These are phyloP conservation scores for Mythimna vitellina DNA, from an alignment of 2,888 invertebrate genomes.

Conservation along the genomic window DNA sequence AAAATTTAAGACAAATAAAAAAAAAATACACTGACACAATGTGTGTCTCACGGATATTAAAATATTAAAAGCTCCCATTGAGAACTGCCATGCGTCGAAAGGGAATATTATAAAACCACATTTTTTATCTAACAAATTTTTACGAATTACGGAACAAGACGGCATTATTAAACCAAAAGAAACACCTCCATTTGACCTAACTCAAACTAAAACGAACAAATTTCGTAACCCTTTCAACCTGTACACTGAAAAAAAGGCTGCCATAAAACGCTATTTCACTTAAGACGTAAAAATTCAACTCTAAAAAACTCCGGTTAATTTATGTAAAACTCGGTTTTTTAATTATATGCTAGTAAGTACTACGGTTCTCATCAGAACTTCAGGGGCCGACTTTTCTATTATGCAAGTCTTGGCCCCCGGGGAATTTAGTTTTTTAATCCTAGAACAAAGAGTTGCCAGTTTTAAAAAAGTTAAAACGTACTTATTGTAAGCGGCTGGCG, in stretches of 20 bases:
- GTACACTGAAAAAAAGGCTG: constrained; percentile 14
- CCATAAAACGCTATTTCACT: constrained; percentile 38
- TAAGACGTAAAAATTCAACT: constrained; percentile 37
- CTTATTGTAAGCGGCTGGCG: constrained; percentile 33
- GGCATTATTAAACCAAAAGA: neutral
- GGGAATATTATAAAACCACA: no score
- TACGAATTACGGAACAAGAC: no score
- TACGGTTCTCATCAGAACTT: constrained; percentile 76
- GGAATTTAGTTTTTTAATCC: constrained; percentile 76
- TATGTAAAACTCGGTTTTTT: constrained; percentile 58
- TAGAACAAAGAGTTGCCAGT: constrained; percentile 68
- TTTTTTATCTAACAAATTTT: no score
- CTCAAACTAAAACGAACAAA: constrained; percentile 1
- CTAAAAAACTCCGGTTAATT: constrained; percentile 52
- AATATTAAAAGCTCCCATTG: no score
- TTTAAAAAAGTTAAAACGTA: constrained; percentile 48
- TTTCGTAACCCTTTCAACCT: neutral
- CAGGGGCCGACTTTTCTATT: constrained; percentile 69
- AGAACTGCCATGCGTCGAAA: no score
- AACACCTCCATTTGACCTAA: neutral
- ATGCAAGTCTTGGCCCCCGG: constrained; percentile 65
- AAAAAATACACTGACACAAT: no score
- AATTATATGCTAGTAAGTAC: constrained; percentile 62
- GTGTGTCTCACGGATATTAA: no score
- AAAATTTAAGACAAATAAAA: no score